Base-by-base conservation (phyloP, 2,888 invertebrate genomes). In the Drosophila nr. fundita region DNA sequence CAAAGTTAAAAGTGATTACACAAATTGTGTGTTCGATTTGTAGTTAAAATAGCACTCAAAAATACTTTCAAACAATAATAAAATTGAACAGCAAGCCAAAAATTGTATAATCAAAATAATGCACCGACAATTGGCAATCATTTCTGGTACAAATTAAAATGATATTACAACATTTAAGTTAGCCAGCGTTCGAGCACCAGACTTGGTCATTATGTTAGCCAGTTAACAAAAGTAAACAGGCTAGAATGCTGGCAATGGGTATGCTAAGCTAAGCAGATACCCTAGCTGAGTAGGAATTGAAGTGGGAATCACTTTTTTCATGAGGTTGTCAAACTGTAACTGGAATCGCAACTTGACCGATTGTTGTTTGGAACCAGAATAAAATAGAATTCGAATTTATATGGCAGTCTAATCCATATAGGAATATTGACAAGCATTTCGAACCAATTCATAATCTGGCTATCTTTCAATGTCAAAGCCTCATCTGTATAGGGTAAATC, bases 111-210 rank as follows among this genome's bases (percentile, higher is more conserved):
- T 85, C 87, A 71, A 64, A 76, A 82, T 70, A 74, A 73, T 76
- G 69, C 82, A 75, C 73, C 73, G 68, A 71, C 80, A 84, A 87
- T 87, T 87, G 87, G 78, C 84, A 85, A 87, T 80, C 84, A 87
- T 82, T 85, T 87, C 84, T 85, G 84, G 80, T 87, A 80, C 83
- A 84, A 85, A 85, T 84, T 80, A 84, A 87, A 80, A 84, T 74
- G 78, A 80, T 81, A 85, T 85, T 87, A 85, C 85, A 85, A 87
- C 87, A 85, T 82, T 85, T 73, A 75, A 76, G 75, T 68, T 78
- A 73, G 69, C 73, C 76, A 79, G 73, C 74, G 74, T 78, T 61
- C 70, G 45, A 69, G 76, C 68, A 67, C 62, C 21, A 57, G 70
- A 52, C 73, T 69, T 53, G 58, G 32, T 59, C 64, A 63, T 80